Conservation (phyloP, 2,797 vertebrate species). For the Spondyliosoma cantharus region DNA sequence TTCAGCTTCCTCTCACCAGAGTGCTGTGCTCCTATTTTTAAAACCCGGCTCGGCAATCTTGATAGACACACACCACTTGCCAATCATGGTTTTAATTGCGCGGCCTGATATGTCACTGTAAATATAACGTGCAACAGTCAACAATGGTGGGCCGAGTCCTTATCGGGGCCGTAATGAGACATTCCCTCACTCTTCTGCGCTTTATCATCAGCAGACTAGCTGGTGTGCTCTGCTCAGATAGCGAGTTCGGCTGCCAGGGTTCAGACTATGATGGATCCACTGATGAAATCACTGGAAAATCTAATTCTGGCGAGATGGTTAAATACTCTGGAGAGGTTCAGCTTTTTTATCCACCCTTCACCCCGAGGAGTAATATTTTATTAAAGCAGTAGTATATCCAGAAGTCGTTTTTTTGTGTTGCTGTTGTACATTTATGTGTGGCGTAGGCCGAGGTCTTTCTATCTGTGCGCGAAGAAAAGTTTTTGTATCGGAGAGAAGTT, state of each 20-base stretch:
- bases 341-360: constrained; percentile 31
- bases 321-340: constrained; percentile 30
- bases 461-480: neutral
- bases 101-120: constrained; percentile 83
- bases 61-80: constrained; percentile 78
- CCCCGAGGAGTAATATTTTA: constrained; percentile 12
- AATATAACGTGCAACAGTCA: constrained; percentile 78
- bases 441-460: neutral
- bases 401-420: neutral
- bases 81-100: constrained; percentile 83
- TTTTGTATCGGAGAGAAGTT: neutral
- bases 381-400: neutral
- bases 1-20: constrained; percentile 28
- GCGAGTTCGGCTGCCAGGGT: constrained; percentile 52
- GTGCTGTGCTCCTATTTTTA: constrained; percentile 75
- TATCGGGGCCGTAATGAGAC: constrained; percentile 79
- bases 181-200: constrained; percentile 76
- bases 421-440: neutral
- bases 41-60: constrained; percentile 71
- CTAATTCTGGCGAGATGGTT: constrained; percentile 58
- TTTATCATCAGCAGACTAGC: constrained; percentile 80
- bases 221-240: constrained; percentile 82
- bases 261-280: constrained; percentile 68
- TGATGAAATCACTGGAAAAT: constrained; percentile 79
- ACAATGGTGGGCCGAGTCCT: constrained; percentile 68